Percentiles rank a stretch among this genome's conserved stretches.
Conservation (phyloP, 2,888 invertebrate genomes). For the Notodonta dromedarius region DNA sequence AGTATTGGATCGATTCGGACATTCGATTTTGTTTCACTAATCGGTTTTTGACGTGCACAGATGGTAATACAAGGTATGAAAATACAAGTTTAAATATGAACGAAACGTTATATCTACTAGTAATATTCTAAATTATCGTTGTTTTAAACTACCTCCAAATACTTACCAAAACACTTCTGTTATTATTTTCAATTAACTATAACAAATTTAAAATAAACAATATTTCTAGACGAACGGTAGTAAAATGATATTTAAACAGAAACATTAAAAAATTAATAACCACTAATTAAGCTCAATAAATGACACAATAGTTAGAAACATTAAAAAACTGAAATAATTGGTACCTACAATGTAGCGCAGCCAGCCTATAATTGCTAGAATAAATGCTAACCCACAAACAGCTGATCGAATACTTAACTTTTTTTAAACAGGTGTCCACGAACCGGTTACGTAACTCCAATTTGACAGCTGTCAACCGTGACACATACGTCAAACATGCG, state of each 20-base stretch:
- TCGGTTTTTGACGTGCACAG: constrained; percentile 8
- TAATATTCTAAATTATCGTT: no score
- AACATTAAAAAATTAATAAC: constrained; percentile 19
- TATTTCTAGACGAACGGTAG: no score
- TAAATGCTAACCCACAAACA: constrained; percentile 44
- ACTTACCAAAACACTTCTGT: no score
- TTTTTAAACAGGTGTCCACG: constrained; percentile 51
- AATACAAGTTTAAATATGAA: no score
- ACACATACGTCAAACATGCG: constrained; percentile 45
- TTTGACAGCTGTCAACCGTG: constrained; percentile 65
- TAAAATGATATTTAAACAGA: not conserved
- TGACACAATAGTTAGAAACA: constrained; percentile 19
- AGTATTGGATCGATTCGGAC: constrained; percentile 40
- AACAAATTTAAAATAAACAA: no score
- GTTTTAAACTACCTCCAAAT: no score
- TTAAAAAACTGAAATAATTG: constrained; percentile 30
- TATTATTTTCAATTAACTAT: no score
- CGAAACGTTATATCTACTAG: no score
- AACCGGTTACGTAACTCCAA: constrained; percentile 55
- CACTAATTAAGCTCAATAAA: constrained; percentile 28
- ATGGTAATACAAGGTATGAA: no score
- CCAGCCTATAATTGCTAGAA: constrained; percentile 34
- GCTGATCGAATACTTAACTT: constrained; percentile 44
- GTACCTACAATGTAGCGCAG: constrained; percentile 25
- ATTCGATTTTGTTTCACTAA: constrained; percentile 30